Evolutionary conservation across 1,140 invertebrate genomes (phyloP).

Genomic region (Neotoxoptera formosana): DNA sequence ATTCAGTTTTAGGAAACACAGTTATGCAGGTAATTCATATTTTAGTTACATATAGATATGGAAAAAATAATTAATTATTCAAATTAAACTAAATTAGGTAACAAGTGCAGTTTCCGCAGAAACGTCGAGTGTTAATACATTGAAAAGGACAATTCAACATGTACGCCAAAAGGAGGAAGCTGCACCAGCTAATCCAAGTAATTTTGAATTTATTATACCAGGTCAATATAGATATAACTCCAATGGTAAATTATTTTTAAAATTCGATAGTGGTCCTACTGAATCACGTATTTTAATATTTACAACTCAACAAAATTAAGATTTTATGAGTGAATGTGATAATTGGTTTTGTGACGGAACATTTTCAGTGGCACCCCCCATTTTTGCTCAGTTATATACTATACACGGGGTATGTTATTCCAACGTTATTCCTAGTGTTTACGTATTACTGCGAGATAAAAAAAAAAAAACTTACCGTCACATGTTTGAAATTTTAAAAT

Average conservation of each 20-base stretch:
- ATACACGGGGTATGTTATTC: neutral
- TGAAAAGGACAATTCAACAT: slow-evolving; percentile 13
- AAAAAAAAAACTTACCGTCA: neutral
- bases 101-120: too few relatives aligned
- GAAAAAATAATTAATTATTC: too few relatives aligned
- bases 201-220: neutral
- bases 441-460: neutral
- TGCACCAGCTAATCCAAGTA: neutral
- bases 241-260: neutral
- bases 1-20: too few relatives aligned
- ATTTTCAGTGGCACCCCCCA: neutral
- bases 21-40: too few relatives aligned
- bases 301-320: too few relatives aligned
- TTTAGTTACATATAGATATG: too few relatives aligned
- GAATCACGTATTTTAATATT: neutral
- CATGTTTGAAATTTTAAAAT: neutral
- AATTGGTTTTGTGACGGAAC: neutral
- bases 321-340: too few relatives aligned
- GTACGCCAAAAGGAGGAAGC: neutral
- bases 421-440: neutral
- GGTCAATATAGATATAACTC: neutral
- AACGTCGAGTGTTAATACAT: neutral
- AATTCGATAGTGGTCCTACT: neutral
- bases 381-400: neutral
- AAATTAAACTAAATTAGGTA: too few relatives aligned